phyloP scores from a whole-genome alignment of 2,888 invertebrate species.

The Malacosoma neustria region DNA sequence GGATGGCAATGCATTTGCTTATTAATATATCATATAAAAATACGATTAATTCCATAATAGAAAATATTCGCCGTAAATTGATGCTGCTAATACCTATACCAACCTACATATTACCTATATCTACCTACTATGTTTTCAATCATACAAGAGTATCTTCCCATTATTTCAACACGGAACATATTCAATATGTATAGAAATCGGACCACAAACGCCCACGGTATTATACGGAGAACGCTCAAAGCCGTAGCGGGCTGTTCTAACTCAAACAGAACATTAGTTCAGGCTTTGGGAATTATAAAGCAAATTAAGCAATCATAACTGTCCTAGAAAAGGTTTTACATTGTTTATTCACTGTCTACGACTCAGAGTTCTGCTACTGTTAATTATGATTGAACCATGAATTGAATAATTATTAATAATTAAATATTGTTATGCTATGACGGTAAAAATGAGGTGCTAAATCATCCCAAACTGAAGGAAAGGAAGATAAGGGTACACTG shows the following conservation, averaged over 20 bases:
- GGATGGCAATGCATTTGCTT: too few relatives aligned
- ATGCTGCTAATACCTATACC: too few relatives aligned
- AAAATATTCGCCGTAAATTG: too few relatives aligned
- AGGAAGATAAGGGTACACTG: too few relatives aligned
- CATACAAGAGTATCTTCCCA: neutral
- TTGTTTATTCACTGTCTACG: neutral
- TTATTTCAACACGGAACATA: neutral
- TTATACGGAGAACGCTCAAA: neutral
- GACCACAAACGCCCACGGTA: neutral
- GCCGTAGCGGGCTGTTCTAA: neutral
- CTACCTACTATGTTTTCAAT: too few relatives aligned
- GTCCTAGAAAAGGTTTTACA: neutral
- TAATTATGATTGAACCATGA: too few relatives aligned
- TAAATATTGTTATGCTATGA: too few relatives aligned
- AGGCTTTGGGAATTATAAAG: neutral
- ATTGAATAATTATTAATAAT: too few relatives aligned
- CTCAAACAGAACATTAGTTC: neutral
- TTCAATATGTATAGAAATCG: neutral
- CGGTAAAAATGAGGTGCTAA: too few relatives aligned
- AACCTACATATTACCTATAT: neutral
- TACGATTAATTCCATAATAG: too few relatives aligned
- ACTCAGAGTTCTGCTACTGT: neutral
- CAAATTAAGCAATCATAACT: neutral
- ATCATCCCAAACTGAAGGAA: too few relatives aligned
- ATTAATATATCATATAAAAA: too few relatives aligned